These are phyloP conservation scores for Mobula birostris DNA, from an alignment of 2,113 vertebrate species.

Conservation along the genomic window DNA sequence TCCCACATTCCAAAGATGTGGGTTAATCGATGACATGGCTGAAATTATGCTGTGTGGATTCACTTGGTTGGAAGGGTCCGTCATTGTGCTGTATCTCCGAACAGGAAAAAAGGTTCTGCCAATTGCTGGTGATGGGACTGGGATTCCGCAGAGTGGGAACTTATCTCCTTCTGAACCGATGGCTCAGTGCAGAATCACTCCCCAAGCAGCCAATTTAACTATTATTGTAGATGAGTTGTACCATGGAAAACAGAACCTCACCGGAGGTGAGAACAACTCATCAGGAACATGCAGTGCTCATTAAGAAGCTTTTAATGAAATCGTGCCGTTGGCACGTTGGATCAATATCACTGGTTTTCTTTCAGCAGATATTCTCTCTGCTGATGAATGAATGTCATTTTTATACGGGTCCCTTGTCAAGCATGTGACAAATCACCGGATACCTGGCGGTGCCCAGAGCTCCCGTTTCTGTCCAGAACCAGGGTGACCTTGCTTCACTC, in stretches of 20 bases:
- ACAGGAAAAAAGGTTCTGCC: not conserved
- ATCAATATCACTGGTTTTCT: not conserved
- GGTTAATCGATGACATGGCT: no score
- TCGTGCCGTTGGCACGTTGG: not conserved
- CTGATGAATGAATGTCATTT: not conserved
- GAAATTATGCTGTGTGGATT: no score
- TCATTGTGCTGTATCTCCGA: no score
- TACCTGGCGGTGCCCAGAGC: no score
- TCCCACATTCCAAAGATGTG: no score
- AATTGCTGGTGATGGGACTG: not conserved
- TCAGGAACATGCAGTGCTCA: not conserved
- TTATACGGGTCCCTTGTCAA: not conserved
- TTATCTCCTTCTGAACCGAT: not conserved
- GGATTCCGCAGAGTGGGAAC: not conserved
- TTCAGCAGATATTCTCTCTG: not conserved
- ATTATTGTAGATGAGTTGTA: not conserved
- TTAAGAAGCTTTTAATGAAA: not conserved
- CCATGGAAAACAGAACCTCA: not conserved
- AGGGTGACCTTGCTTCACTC: no score
- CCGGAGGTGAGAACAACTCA: not conserved
- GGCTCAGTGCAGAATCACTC: not conserved
- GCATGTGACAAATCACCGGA: not conserved
- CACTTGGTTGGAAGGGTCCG: no score
- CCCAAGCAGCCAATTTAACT: not conserved
- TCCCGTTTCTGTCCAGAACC: no score